Base-by-base conservation (phyloP, 2,797 vertebrate species). In the Australoheros facetus region DNA sequence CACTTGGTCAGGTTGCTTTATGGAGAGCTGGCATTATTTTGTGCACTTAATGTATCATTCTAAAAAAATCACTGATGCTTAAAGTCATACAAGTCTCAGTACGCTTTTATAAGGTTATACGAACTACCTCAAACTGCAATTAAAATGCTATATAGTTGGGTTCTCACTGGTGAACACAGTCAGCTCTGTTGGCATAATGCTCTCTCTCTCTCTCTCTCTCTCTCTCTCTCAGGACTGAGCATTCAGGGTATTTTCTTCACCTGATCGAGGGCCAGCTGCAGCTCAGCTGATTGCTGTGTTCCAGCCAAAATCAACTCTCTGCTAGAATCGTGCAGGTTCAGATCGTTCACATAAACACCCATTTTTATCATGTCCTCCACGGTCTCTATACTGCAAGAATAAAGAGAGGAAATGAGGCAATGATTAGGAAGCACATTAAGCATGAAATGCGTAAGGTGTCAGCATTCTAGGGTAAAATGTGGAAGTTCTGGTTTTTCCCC, bases 341-440 rank as follows among this genome's bases (percentile, higher is more conserved):
- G 85, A 30, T 96, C 93, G 3, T 96, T 96, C 56, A 95, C 95
- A 17, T 96, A 95, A 39, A 95, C 96, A 0, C 94, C 94, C 95
- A 96, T 96, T 85, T 95, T 96, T 72, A 96, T 96, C 95, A 96
- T 96, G 89, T 96, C 93, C 85, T 95, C 95, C 88, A 94, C 95
- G 0, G 95, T 96, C 88, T 96, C 95, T 32, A 95, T 95, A 14
- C 95, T 92, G 82, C n/a, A 71, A 5, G 39, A n/a, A 56, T 3
- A 73, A 39, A n/a, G 4, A 56, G 21, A 54, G 7, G 1, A 62
- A 39, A 77, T 9, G 1, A 69, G 23, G 42, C 45, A n/a, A 45
- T 51, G 45, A 69, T 69, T 51, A 28, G 10, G 45, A 69, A 69
- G 16, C 26, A 13, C 10, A 69, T 51, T 51, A 30, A 13, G 11